Evolutionary conservation across 2,797 vertebrate genomes (phyloP).

Genomic region (Propithecus deckenii): DNA sequence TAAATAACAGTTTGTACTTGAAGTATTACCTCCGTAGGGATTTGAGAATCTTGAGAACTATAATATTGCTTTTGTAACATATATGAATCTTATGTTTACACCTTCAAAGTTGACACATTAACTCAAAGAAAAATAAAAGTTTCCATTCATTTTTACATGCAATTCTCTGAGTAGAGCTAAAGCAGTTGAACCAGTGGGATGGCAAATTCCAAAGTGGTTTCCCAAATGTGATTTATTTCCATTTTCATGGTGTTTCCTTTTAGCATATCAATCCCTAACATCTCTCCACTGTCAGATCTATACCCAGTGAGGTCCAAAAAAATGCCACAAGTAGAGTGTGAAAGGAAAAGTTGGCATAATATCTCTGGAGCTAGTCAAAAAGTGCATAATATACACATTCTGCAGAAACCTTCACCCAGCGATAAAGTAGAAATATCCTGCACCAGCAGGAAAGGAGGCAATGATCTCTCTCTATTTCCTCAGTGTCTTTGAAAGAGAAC

Average conservation of each 20-base stretch:
- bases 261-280: not conserved
- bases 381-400: not conserved
- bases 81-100: not conserved
- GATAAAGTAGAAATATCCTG: slow-evolving; percentile 33
- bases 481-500: slow-evolving; percentile 25
- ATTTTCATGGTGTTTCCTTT: not conserved
- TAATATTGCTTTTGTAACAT: not conserved
- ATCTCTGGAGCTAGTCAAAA: not conserved
- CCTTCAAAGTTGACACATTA: not conserved
- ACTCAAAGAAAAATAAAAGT: slow-evolving; percentile 21
- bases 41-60: not conserved
- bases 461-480: not conserved
- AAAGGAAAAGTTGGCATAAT: not conserved
- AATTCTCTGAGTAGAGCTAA: not conserved
- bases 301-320: not conserved
- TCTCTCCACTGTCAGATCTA: not conserved
- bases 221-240: slow-evolving; percentile 34
- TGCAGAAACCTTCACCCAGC: not conserved
- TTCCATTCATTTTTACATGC: not conserved
- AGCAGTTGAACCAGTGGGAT: not conserved
- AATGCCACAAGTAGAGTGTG: not conserved
- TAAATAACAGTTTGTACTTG: not conserved
- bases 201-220: not conserved
- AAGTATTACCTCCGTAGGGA: not conserved
- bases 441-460: not conserved